Conservation (phyloP, 1,140 invertebrate species). For the Trinorchestia longiramus region DNA sequence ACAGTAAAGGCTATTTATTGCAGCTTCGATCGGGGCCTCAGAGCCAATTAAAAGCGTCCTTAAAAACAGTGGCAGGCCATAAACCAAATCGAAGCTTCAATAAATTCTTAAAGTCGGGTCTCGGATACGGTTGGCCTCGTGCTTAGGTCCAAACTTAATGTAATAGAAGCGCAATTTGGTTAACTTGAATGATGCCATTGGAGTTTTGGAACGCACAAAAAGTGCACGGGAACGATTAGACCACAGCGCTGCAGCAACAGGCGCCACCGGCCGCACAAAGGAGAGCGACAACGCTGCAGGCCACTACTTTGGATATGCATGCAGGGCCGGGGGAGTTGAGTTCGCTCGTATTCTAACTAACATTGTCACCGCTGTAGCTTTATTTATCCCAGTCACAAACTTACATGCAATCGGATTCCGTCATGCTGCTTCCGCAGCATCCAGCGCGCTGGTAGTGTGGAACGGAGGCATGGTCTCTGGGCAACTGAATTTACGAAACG, state of each 20-base stretch:
- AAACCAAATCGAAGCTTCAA: constrained; percentile 24
- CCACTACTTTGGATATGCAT: too few species aligned
- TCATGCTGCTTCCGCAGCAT: too few species aligned
- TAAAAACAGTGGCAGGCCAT: constrained; percentile 1
- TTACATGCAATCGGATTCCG: too few species aligned
- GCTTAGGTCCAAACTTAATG: background rate
- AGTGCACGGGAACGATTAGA: background rate
- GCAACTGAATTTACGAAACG: too few species aligned
- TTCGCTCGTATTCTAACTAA: background rate
- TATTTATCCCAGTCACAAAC: too few species aligned
- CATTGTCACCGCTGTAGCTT: too few species aligned
- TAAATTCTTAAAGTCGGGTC: background rate
- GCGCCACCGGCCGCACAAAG: too few species aligned
- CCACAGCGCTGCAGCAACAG: background rate
- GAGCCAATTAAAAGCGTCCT: constrained; percentile 3
- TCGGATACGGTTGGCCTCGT: background rate
- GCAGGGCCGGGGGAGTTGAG: background rate
- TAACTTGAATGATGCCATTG: constrained; percentile 36
- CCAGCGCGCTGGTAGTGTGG: too few species aligned
- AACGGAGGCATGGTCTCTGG: too few species aligned
- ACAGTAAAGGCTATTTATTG: constrained; percentile 33
- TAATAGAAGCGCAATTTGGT: constrained; percentile 1
- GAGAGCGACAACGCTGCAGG: too few species aligned
- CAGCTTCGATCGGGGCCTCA: constrained; percentile 17
- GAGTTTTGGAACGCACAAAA: background rate